Conservation (phyloP, 2,113 vertebrate species). For the Danio rerio region GRCz12tu NC_133181.1:41653501-41654000, state of each 20-base stretch:
- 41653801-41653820: not conserved
- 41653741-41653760: not conserved
- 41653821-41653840: slow-evolving; percentile 6
- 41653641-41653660: not conserved
- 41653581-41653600: too few relatives aligned
- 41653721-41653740: not conserved
- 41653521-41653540: too few relatives aligned
- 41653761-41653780: not conserved
- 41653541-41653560: too few relatives aligned
- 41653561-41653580: too few relatives aligned
- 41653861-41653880: not conserved
- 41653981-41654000: not conserved
- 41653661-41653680: not conserved
- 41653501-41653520: too few relatives aligned
- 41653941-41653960: not conserved
- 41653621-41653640: not conserved
- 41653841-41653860: not conserved
- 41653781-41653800: not conserved
- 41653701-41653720: too few relatives aligned
- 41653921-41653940: not conserved
- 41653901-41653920: not conserved
- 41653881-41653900: slow-evolving; percentile 9
- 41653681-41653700: too few relatives aligned
- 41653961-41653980: not conserved
- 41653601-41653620: too few relatives aligned